Evolutionary conservation across 1,140 invertebrate species (phyloP).

Genomic region (Aradophagus sp.): DNA sequence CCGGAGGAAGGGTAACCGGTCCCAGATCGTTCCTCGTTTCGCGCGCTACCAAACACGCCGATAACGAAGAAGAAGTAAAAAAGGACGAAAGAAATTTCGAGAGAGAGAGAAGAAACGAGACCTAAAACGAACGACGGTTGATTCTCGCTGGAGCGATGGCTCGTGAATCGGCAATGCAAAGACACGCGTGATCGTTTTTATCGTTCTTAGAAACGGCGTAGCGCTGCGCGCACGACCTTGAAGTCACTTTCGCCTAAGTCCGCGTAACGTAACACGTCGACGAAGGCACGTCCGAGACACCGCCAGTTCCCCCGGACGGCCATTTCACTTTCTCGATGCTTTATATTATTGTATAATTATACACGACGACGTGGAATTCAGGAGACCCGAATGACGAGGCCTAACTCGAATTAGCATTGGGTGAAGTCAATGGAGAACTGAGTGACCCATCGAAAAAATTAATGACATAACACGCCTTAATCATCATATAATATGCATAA

Average conservation of each 20-base stretch:
- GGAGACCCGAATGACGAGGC: conserved; percentile 11
- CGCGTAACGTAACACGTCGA: conserved; percentile 56
- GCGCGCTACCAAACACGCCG: too few species aligned
- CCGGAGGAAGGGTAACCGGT: too few species aligned
- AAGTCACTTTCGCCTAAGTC: conserved; percentile 57
- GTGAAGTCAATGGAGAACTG: conserved; percentile 31
- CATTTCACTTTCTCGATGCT: conserved; percentile 57
- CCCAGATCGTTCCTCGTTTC: too few species aligned
- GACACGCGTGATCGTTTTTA: conserved; percentile 49
- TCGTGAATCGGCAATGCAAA: conserved; percentile 23
- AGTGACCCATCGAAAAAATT: conserved; percentile 35
- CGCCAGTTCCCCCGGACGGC: conserved; percentile 35
- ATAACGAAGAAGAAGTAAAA: too few species aligned
- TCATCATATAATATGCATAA: conserved; percentile 28
- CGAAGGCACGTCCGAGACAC: conserved; percentile 49
- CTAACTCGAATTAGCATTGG: conserved; percentile 36
- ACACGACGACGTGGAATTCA: conserved; percentile 24
- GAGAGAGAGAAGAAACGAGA: too few species aligned
- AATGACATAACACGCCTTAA: conserved; percentile 34
- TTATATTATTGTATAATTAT: conserved; percentile 58
- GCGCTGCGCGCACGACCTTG: conserved; percentile 44
- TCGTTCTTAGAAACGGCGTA: conserved; percentile 55
- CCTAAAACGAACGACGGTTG: too few species aligned
- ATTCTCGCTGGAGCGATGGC: conserved; percentile 10
- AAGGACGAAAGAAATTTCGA: too few species aligned